Base-by-base conservation (phyloP, 2,113 vertebrate species). In the Oenanthe oenanthe region DNA sequence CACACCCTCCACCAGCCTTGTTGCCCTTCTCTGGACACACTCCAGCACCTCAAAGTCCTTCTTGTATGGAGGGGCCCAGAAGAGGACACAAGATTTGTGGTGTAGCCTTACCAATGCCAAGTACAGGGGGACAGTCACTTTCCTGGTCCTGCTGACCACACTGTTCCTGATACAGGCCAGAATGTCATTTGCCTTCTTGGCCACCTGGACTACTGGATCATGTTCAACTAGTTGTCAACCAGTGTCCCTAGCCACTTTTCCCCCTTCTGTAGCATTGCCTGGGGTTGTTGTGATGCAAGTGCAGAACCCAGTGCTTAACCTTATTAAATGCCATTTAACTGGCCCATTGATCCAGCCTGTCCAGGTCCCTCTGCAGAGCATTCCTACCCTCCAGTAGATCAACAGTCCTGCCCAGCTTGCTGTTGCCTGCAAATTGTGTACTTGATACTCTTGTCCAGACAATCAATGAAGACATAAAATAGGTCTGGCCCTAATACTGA, bases 81-180 rank as follows among this genome's bases (percentile, higher is more conserved):
- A 28, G 10, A 25, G 21, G 7, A 67, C 47, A 32, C 13, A 25
- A 34, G 18, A 48, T 40, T 75, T 13, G 7, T 2, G 9, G 7
- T 57, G 48, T 3, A 1, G 13, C 56, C 43, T 76, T 43, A 32
- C 24, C n/a, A 76, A 57, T 58, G 36, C 50, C 0, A 1, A 47
- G 8, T 45, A 22, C 13, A 19, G 16, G 9, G 18, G 7, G 4
- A 9, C 3, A 7, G 2, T 57, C 24, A 4, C 48, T 51, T 1
- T 2, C 48, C 28, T 70, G 6, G 5, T 57, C 32, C 32, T 68
- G 16, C 54, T 70, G 48, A 24, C 24, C 24, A 14, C 42, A 16
- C 12, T n/a, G 4, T 21, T 51, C 4, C 42, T 70, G 56, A 34
- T 34, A 38, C 24, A 70, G 24, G 12, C 56, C 28, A 63, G 42